Evolutionary conservation across 2,888 invertebrate species (phyloP).

Genomic region (Aelia acuminata): DNA sequence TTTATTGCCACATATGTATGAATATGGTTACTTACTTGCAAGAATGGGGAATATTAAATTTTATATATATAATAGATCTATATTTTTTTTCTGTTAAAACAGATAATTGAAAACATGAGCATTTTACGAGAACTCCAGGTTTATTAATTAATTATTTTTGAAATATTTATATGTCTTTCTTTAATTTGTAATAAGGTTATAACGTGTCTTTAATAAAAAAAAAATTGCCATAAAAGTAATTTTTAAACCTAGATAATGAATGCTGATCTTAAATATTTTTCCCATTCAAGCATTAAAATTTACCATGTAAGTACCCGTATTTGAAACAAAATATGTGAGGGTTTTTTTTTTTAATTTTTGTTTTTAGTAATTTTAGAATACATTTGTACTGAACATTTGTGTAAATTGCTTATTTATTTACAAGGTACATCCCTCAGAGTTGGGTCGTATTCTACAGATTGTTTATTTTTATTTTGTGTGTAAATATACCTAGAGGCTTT

Average conservation of each 20-base stretch:
- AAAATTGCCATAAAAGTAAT: not conserved
- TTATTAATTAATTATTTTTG: not conserved
- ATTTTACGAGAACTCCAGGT: not conserved
- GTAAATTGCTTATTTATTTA: conserved; percentile 54
- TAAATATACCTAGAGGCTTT: conserved; percentile 59
- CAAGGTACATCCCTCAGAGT: conserved; percentile 57
- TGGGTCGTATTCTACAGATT: conserved; percentile 60
- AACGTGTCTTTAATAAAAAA: not conserved
- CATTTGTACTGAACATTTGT: conserved; percentile 47
- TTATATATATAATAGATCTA: too few relatives aligned
- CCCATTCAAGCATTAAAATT: conserved; percentile 28
- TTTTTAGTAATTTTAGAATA: conserved; percentile 49
- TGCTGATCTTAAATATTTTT: not conserved
- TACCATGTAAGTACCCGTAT: conserved; percentile 53
- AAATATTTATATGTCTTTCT: not conserved
- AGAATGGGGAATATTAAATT: conserved; percentile 37
- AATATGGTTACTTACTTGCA: conserved; percentile 47
- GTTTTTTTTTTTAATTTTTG: conserved; percentile 40
- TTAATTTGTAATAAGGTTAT: not conserved
- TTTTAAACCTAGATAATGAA: not conserved
- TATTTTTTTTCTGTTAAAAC: not conserved
- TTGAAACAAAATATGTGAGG: conserved; percentile 47
- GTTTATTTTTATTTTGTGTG: conserved; percentile 58
- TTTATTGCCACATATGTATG: conserved; percentile 50
- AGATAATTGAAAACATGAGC: not conserved